Conservation (phyloP, 2,797 vertebrate genomes). For the Strix occidentalis region DNA sequence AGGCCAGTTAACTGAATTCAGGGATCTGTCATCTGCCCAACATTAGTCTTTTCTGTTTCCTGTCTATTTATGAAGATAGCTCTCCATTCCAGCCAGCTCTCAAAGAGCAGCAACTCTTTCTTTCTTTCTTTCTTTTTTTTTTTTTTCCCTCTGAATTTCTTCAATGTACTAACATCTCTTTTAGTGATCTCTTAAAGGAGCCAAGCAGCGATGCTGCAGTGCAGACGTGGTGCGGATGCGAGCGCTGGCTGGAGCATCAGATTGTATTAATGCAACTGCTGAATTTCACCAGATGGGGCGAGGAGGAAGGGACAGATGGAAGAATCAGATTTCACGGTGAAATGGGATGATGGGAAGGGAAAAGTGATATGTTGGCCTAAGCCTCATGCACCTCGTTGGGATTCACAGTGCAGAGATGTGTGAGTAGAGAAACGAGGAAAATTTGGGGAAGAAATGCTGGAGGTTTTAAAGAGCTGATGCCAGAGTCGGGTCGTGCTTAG, state of each 20-base stretch:
- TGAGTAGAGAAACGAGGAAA: background rate
- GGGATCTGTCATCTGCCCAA: conserved; percentile 93
- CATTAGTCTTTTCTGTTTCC: conserved; percentile 85
- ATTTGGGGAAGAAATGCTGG: fast-evolving
- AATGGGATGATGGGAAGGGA: background rate
- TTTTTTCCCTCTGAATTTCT: background rate
- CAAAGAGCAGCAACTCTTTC: conserved; percentile 49
- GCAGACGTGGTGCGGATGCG: background rate
- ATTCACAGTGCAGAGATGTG: background rate
- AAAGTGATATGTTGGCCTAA: background rate
- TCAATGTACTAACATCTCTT: conserved; percentile 13
- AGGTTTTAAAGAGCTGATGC: background rate
- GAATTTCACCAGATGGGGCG: background rate
- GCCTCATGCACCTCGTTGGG: background rate
- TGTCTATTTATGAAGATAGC: conserved; percentile 81
- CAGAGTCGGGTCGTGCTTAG: fast-evolving
- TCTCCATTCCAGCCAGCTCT: conserved; percentile 70
- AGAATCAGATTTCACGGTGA: background rate
- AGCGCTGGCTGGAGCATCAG: background rate
- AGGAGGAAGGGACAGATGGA: background rate
- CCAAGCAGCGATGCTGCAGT: background rate
- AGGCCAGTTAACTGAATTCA: conserved; percentile 88
- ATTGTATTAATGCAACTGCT: background rate
- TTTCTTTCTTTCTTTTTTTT: too few species aligned
- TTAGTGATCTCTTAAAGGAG: conserved; percentile 20